Conservation (phyloP, 2,113 vertebrate genomes). For the Parotia lawesii region DNA sequence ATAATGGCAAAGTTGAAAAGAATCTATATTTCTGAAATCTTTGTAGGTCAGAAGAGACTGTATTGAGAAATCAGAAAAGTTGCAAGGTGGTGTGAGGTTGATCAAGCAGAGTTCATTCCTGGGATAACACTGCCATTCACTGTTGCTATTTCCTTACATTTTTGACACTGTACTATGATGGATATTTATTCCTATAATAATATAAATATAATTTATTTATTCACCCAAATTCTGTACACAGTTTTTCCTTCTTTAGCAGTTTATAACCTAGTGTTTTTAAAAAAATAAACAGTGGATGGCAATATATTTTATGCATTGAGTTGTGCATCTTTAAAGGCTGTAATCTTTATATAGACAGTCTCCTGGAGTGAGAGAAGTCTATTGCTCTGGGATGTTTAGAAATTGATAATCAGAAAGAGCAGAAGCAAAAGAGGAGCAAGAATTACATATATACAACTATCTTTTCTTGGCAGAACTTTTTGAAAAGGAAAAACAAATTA, state of each 20-base stretch:
- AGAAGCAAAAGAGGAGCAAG: neutral
- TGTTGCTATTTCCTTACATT: neutral
- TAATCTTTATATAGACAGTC: neutral
- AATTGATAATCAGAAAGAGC: neutral
- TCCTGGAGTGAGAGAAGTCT: neutral
- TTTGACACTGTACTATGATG: neutral
- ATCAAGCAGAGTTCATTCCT: slow-evolving; percentile 22
- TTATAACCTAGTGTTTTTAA: neutral
- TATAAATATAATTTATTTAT: neutral
- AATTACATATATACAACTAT: neutral
- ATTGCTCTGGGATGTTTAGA: neutral
- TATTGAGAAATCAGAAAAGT: neutral
- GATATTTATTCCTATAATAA: neutral
- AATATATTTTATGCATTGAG: neutral
- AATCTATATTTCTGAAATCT: slow-evolving; percentile 17
- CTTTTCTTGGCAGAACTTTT: neutral
- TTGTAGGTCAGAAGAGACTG: slow-evolving; percentile 11
- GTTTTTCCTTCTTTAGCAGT: neutral
- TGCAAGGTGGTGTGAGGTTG: neutral
- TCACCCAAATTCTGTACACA: neutral
- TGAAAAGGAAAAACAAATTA: neutral
- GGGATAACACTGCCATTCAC: neutral
- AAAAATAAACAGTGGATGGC: neutral
- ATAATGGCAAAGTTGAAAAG: neutral
- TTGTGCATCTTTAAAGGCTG: neutral